These are phyloP conservation scores for Numida meleagris DNA, from an alignment of 2,113 vertebrate genomes.

Conservation along the genomic window DNA sequence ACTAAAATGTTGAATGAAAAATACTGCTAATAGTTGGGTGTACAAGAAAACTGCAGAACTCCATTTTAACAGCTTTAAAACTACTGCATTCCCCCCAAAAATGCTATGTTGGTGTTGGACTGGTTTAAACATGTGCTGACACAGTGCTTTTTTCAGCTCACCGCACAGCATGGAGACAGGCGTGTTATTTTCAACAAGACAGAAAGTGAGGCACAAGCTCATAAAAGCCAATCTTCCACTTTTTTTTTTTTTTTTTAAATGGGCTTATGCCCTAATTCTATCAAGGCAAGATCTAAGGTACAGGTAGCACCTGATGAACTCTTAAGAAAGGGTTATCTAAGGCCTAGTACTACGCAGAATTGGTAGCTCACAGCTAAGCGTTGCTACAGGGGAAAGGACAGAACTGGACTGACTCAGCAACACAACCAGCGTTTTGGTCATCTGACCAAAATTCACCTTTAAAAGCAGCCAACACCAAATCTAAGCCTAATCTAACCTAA, in stretches of 20 bases:
- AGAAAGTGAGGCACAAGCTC: background rate
- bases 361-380: background rate
- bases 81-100: background rate
- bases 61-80: background rate
- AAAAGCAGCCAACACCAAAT: background rate
- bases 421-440: background rate
- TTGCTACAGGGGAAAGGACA: background rate
- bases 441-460: background rate
- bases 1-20: background rate
- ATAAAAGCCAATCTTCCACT: background rate
- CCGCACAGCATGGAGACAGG: rapidly evolving
- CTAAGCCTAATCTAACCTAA: too few species aligned
- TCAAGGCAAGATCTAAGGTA: background rate
- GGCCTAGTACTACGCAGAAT: background rate
- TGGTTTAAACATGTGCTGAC: background rate
- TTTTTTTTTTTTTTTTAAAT: background rate
- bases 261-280: background rate
- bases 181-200: background rate
- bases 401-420: background rate
- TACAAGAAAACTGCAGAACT: background rate
- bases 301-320: background rate
- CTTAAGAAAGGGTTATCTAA: background rate
- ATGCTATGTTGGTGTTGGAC: background rate
- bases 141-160: background rate
- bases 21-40: rapidly evolving